These are phyloP conservation scores for Aphidius colemani DNA, from an alignment of 2,888 invertebrate species.

Conservation along the genomic window DNA sequence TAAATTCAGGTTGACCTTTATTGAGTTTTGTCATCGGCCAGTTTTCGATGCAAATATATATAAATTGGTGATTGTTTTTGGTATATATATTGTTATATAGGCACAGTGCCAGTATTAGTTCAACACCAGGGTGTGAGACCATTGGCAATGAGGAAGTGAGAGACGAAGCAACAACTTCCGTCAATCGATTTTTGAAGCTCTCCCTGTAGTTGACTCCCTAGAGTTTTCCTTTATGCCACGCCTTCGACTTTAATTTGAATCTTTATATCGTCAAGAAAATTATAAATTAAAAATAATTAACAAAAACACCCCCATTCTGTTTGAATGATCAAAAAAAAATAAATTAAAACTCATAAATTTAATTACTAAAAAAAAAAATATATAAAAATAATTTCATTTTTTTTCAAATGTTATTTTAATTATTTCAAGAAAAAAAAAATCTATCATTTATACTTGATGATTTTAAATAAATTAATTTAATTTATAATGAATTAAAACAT, in stretches of 20 bases:
- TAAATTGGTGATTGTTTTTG: slow-evolving; percentile 11
- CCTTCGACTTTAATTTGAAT: slow-evolving; percentile 27
- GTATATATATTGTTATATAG: neutral
- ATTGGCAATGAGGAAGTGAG: slow-evolving; percentile 27
- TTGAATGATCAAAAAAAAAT: too few species aligned
- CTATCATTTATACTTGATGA: too few species aligned
- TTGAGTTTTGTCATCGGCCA: slow-evolving; percentile 15
- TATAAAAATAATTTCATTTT: too few species aligned
- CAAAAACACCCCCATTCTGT: too few species aligned
- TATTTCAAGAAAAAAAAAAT: too few species aligned
- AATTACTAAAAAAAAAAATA: too few species aligned
- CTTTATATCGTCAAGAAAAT: too few species aligned
- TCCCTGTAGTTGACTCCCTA: slow-evolving; percentile 38
- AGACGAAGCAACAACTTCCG: slow-evolving; percentile 41
- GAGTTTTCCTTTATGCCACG: slow-evolving; percentile 42
- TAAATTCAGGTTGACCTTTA: slow-evolving; percentile 9
- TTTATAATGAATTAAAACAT: too few species aligned
- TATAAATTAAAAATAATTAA: too few species aligned
- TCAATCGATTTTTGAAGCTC: slow-evolving; percentile 41
- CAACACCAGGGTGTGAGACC: neutral
- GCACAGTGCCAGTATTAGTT: neutral
- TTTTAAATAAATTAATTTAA: too few species aligned
- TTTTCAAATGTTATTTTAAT: too few species aligned
- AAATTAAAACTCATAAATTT: too few species aligned
- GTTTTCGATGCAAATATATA: slow-evolving; percentile 1